A percentile compares a stretch with the other conserved stretches of the same genome.
phyloP scores from a whole-genome alignment of 1,140 invertebrate species.

The Holotrichia oblita region DNA sequence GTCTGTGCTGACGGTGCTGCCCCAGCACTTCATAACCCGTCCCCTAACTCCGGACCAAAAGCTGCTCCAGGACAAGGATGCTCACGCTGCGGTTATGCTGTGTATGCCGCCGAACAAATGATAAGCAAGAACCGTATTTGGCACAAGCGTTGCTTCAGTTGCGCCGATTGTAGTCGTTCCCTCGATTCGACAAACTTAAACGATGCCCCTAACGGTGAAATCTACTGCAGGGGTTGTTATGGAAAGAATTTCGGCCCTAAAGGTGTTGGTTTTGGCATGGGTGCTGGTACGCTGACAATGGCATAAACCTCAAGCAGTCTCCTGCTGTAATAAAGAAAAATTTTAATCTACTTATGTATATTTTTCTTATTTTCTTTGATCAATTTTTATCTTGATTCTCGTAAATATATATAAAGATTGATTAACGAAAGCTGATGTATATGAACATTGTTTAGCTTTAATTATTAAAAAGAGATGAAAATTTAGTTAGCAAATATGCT shows the following conservation, averaged over 20 bases:
- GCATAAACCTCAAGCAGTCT: constrained; percentile 66
- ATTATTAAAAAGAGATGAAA: constrained; percentile 3
- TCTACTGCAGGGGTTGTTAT: constrained; percentile 95
- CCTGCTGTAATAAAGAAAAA: background rate
- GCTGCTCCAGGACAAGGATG: constrained; percentile 78
- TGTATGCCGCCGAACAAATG: constrained; percentile 94
- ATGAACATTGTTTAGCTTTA: background rate
- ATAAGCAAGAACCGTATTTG: constrained; percentile 91
- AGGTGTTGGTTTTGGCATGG: constrained; percentile 90
- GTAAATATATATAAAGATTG: background rate
- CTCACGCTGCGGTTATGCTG: constrained; percentile 85
- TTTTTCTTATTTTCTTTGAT: background rate
- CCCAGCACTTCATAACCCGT: constrained; percentile 69
- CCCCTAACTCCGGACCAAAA: constrained; percentile 67
- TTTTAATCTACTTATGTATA: constrained; percentile 6
- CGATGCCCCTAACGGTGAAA: constrained; percentile 91
- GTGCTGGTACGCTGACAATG: constrained; percentile 87
- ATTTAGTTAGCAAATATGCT: background rate
- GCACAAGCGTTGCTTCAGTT: constrained; percentile 97
- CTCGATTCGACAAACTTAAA: constrained; percentile 94
- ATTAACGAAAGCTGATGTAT: background rate
- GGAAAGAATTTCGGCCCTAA: constrained; percentile 92
- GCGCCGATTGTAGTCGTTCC: constrained; percentile 90
- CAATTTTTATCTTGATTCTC: background rate
- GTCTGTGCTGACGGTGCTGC: constrained; percentile 78